Base-by-base conservation (phyloP, 1,140 invertebrate genomes). In the Drosophila guanche region DNA sequence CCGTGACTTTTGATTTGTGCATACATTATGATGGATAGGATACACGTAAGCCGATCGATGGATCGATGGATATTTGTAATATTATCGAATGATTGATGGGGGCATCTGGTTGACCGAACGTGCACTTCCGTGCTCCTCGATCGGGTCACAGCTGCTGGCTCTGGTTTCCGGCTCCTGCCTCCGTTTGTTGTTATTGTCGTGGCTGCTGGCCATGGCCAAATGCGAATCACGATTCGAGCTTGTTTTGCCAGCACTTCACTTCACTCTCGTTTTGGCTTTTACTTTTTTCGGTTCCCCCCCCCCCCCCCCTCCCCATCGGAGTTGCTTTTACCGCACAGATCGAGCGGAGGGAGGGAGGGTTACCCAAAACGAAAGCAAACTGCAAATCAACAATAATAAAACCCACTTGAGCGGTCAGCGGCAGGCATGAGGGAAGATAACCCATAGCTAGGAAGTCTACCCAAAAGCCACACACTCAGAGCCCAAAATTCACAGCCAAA, bases 221-320 rank as follows among this genome's bases (percentile, higher is more conserved):
- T 56, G 66, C 66, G 66, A 27, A 69, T 68, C 66, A 69, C 51
- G 51, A 68, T 16, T 48, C 10, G 41, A 25, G 66, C 51, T 48
- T 46, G 66, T 68, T 68, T 67, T 55, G 66, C 66, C 63, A 68
- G 47, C 66, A 69, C 63, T 69, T 69, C 66, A 69, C 63, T 69
- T 69, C 66, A 69, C 66, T 69, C 66, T 69, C 66, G 66, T 73
- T 73, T 77, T 55, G 76, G 80, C 80, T 84, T 84, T 84, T 84
- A 84, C 80, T 84, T 69, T 84, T 85, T 84, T 85, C 67, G 59
- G 62, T 65, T 20, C 16, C 58, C 3, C 25, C 59, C n/a, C n/a
- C n/a, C n/a, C n/a, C n/a, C n/a, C n/a, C n/a, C n/a, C n/a, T n/a
- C n/a, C n/a, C 52, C 51, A 51, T 56, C 27, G 25, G 57, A 54